These are phyloP conservation scores for Eristalis tenax DNA, from an alignment of 2,888 invertebrate species.

Conservation along the genomic window DNA sequence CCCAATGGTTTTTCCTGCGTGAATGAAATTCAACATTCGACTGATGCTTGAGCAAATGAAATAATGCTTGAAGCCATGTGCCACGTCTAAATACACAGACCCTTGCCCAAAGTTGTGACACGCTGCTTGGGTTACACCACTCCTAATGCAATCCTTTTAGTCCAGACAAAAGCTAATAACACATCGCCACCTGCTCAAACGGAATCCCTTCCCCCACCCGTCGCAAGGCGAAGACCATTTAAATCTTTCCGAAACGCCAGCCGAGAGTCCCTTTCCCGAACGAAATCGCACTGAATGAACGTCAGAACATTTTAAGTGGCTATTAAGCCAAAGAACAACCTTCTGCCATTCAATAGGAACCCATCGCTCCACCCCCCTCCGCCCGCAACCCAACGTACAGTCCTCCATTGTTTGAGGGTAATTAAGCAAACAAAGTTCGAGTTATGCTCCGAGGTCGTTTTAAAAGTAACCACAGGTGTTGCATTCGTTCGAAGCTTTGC, in stretches of 20 bases:
- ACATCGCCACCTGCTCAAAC: conserved; percentile 46
- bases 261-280: conserved; percentile 28
- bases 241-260: conserved; percentile 46
- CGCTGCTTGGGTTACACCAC: not conserved
- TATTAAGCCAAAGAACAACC: conserved; percentile 62
- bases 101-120: not conserved
- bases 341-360: conserved; percentile 41
- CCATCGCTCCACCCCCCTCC: conserved; percentile 6
- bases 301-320: conserved; percentile 60
- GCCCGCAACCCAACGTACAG: not conserved
- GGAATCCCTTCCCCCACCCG: not conserved
- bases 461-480: conserved; percentile 81
- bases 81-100: not conserved
- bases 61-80: not conserved
- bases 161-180: conserved; percentile 21
- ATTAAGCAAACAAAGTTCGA: conserved; percentile 71
- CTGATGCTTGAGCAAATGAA: not conserved
- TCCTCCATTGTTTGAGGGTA: conserved; percentile 42
- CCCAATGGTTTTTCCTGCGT: too few species aligned
- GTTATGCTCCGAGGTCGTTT: conserved; percentile 78
- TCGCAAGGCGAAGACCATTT: not conserved
- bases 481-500: conserved; percentile 81
- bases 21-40: too few species aligned
- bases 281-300: conserved; percentile 22
- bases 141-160: not conserved